Conservation (phyloP, 2,113 vertebrate genomes). For the Loxodonta africana region DNA sequence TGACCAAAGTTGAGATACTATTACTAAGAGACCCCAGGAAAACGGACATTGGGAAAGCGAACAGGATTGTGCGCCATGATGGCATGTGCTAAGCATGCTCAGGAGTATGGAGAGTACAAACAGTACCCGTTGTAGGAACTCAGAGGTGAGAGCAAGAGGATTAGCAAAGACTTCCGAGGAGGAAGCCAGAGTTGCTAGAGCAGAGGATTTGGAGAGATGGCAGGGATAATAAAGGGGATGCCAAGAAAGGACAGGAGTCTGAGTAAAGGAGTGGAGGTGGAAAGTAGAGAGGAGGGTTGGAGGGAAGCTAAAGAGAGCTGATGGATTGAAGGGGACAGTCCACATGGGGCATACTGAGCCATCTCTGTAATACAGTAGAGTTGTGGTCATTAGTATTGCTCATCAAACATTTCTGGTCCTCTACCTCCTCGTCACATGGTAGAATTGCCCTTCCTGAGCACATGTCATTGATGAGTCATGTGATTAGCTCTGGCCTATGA, state of each 20-base stretch:
- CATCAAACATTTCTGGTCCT: neutral
- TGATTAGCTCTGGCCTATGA: neutral
- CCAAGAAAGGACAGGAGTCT: neutral
- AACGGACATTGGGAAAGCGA: neutral
- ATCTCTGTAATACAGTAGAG: neutral
- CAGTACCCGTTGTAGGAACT: neutral
- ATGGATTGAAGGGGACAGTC: neutral
- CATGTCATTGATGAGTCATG: neutral
- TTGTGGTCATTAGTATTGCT: neutral
- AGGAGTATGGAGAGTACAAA: neutral
- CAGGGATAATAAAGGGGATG: neutral
- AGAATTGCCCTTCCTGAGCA: neutral
- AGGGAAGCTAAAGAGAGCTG: neutral
- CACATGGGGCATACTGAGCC: neutral
- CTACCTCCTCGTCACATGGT: neutral
- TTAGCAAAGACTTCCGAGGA: neutral
- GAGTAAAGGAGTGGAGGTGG: neutral
- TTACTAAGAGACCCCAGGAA: neutral
- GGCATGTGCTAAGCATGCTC: neutral
- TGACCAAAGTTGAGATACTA: neutral
- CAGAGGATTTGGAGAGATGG: neutral
- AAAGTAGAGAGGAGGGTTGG: neutral
- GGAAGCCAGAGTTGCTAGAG: neutral
- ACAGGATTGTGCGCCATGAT: neutral
- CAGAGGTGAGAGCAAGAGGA: neutral